Base-by-base conservation (phyloP, 53 echinoderm and acorn worm species). In the Henricia sp. region DNA sequence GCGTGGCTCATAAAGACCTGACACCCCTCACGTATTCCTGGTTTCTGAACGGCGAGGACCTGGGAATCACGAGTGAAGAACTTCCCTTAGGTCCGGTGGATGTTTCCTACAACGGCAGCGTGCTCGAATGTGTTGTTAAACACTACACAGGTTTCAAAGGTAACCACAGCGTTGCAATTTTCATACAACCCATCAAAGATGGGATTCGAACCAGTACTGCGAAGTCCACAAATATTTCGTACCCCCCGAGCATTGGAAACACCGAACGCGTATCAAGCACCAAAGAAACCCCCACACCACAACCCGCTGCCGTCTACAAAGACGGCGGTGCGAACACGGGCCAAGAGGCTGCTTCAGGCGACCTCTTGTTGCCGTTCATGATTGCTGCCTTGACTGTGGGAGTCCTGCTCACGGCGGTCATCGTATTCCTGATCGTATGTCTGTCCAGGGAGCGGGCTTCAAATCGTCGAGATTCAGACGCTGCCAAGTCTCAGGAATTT, bases 81-180 rank as follows among this genome's bases (percentile, higher is more conserved):
- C 46, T 62, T 16, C 60, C 78, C 62, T n/a, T 78, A 3, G 78
- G 63, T 2, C 62, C 62, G 28, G 46, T 78, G 28, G 34, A 63
- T 30, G 62, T 44, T 2, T 41, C 78, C 19, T 48, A 62, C 63
- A 78, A 78, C 44, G 78, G 60, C 44, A 78, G 78, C 46, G 5
- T 63, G 43, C 26, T 78, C 6, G 62, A 78, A n/a, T 78, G 78
- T 16, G 78, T 48, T 11, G 78, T 78, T 11, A 78, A 78, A 63
- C 78, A 78, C 48, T 4, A 2, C 25, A 59, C 63, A n/a, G 78
- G 78, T 59, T 78, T 78, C 41, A 78, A 78, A 63, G 78, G 78
- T 28, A 78, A 78, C 28, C 43, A 48, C 48, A 78, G 63, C 46
- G 38, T 63, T 1, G 41, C 63, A 17, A 11, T 78, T 6, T 4